A percentile compares a stretch with the other conserved stretches of the same genome.
phyloP scores from a whole-genome alignment of 2,113 vertebrate genomes.

The Paramisgurnus dabryanus region DNA sequence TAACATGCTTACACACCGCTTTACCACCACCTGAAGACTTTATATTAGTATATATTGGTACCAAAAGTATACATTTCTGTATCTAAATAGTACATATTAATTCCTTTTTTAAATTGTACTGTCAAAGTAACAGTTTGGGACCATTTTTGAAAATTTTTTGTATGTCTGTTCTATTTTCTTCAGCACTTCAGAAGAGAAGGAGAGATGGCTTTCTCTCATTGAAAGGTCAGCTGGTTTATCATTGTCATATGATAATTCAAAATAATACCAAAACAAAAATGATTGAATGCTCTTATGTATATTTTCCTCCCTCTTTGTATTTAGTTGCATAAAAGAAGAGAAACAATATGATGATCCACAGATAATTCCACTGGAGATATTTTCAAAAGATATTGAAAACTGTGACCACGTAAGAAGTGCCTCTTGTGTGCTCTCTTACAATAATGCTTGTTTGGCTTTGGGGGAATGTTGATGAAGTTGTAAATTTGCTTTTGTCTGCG shows the following conservation, averaged over 20 bases:
- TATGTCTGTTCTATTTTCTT: slow-evolving; percentile 35
- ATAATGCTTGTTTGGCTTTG: neutral
- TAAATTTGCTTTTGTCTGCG: slow-evolving; percentile 8
- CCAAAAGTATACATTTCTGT: no score
- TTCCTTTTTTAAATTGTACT: no score
- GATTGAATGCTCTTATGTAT: slow-evolving; percentile 18
- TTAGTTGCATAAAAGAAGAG: slow-evolving; percentile 87
- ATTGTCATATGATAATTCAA: neutral
- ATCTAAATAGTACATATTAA: no score
- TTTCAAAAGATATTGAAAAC: slow-evolving; percentile 89
- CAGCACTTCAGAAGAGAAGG: slow-evolving; percentile 88
- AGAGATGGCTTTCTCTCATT: slow-evolving; percentile 88
- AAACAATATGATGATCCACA: slow-evolving; percentile 91
- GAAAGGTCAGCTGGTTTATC: slow-evolving; percentile 78
- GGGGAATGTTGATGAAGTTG: neutral
- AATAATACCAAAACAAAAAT: neutral
- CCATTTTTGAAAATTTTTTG: neutral
- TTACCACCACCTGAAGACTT: no score
- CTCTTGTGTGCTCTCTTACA: neutral
- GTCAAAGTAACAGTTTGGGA: no score
- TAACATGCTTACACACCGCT: slow-evolving; percentile 56
- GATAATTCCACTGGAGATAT: slow-evolving; percentile 90
- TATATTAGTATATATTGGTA: no score
- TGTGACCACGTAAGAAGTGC: slow-evolving; percentile 86
- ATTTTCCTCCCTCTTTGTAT: slow-evolving; percentile 59